Evolutionary conservation across 2,888 invertebrate genomes (phyloP), one percentile per base, ranked within the genome.

Genomic region (Blastobasis adustella): DNA sequence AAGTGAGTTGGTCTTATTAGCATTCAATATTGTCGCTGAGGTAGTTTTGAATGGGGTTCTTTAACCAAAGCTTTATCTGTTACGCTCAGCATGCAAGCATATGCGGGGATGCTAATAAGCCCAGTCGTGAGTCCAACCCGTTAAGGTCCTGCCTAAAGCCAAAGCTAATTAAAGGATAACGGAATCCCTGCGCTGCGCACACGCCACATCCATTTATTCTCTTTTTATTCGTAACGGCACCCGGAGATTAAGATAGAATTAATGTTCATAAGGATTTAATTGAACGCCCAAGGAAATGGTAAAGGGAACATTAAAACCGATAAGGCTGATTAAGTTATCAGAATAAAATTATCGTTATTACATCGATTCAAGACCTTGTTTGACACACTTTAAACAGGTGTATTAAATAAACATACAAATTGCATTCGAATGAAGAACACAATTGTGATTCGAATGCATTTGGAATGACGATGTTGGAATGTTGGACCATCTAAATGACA

Each of bases 141-240:
- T 73, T 72, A 73, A 60, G 65, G 58, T 67, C 62, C 71, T 65
- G 56, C 60, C 61, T 23, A 23, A 23, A 23, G 23, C 23, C 66
- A 47, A 43, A 47, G 49, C 46, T 52, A 73, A 73, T 73, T 73
- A 69, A 68, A 66, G 65, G 65, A 63, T 72, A 71, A 65, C 66
- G 67, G 67, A 55, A 54, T 59, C 49, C 55, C 4, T 2, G 54
- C 58, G 54, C 57, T 55, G 40, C 39, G 23, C 47, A 40, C 41
- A n/a, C 37, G 9, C 6, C 8, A 23, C 40, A 40, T 47, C 40
- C 10, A 40, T 47, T 47, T 47, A 40, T 47, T 10, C 10, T 47
- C 45, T 37, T 45, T 51, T 51, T 49, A 42, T 43, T 46, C 46
- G 10, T 45, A 38, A 38, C 45, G 45, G 45, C 4, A 10, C 37